Conservation (phyloP, 2,113 vertebrate genomes). For the Vombatus ursinus region DNA sequence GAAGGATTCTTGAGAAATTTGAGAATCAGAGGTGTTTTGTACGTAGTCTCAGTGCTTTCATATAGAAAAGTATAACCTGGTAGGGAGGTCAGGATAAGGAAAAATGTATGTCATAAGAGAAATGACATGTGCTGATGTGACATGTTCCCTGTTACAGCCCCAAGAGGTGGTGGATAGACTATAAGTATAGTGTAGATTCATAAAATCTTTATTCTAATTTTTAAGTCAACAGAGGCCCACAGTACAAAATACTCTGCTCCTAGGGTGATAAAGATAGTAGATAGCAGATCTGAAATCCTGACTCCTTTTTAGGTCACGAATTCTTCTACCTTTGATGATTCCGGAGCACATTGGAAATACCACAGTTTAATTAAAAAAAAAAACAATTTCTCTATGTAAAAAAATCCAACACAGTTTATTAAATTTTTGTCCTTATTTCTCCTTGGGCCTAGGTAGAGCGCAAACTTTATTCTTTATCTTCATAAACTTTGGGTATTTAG, state of each 20-base stretch:
- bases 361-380: constrained; percentile 11
- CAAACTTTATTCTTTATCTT: neutral
- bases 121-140: constrained; percentile 33
- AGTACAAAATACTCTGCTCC: neutral
- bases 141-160: constrained; percentile 8
- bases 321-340: neutral
- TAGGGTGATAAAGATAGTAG: neutral
- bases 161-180: constrained; percentile 7
- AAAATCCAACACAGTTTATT: neutral
- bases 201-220: constrained; percentile 40
- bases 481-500: constrained; percentile 20
- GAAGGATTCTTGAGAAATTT: neutral
- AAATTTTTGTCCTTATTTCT: neutral
- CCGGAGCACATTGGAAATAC: neutral
- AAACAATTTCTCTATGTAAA: neutral
- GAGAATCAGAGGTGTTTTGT: neutral
- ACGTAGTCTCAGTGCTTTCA: neutral
- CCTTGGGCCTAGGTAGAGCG: neutral
- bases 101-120: constrained; percentile 16
- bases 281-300: neutral
- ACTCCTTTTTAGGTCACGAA: constrained; percentile 8
- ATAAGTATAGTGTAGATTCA: neutral
- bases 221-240: constrained; percentile 12
- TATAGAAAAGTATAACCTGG: neutral
- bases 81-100: constrained; percentile 37